A percentile compares a stretch with the other conserved stretches of the same genome.
phyloP scores from a whole-genome alignment of 1,140 invertebrate species.

The Cydia strobilella region DNA sequence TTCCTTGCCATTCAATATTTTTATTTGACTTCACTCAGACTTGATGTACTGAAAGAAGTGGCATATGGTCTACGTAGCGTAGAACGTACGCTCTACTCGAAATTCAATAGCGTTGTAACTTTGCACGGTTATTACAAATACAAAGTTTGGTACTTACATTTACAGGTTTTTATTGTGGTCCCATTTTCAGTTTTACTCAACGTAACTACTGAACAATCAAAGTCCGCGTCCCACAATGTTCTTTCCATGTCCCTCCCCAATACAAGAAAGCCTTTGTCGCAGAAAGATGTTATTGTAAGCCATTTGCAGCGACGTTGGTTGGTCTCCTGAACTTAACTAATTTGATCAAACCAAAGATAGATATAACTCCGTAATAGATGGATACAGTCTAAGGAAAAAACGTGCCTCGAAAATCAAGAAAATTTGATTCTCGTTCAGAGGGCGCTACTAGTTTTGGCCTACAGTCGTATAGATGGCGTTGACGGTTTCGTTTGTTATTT shows the following conservation, averaged over 20 bases:
- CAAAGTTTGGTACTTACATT: too few species aligned
- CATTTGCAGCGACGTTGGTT: neutral
- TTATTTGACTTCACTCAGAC: constrained; percentile 11
- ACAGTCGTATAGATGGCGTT: too few species aligned
- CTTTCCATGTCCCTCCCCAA: neutral
- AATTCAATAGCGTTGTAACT: neutral
- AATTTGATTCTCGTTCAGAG: too few species aligned
- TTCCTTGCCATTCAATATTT: constrained; percentile 16
- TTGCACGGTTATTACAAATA: too few species aligned
- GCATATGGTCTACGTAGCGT: neutral
- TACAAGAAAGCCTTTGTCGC: neutral
- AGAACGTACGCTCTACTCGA: neutral
- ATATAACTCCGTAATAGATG: too few species aligned
- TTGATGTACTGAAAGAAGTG: neutral
- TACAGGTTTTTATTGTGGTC: too few species aligned
- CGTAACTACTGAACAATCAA: neutral
- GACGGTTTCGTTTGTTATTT: too few species aligned
- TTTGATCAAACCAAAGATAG: neutral
- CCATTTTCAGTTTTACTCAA: neutral
- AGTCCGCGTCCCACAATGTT: too few species aligned
- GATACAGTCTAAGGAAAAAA: too few species aligned
- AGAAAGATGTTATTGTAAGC: neutral
- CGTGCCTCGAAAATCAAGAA: too few species aligned
- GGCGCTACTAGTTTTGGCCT: too few species aligned
- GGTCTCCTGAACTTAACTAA: neutral